These are phyloP conservation scores for Mesorhabditis sp. DNA, from an alignment of 2,888 invertebrate genomes.

Conservation along the genomic window DNA sequence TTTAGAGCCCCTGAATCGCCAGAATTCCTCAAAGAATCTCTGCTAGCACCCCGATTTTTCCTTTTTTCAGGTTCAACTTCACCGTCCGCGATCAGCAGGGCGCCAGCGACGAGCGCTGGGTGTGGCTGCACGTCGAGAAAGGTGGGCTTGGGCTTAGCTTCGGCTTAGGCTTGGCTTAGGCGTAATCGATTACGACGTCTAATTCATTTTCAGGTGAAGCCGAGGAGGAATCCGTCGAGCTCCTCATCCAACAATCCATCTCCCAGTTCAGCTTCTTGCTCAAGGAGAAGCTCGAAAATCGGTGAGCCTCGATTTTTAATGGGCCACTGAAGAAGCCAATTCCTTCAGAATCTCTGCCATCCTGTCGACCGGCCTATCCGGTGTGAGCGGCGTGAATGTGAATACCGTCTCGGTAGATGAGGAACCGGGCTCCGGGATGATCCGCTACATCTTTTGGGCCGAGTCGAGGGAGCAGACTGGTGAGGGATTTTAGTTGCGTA, in stretches of 20 bases:
- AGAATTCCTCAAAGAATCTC: no score
- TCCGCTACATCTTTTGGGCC: slow-evolving; percentile 18
- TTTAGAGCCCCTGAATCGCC: neutral
- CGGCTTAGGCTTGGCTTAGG: no score
- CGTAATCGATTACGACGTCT: neutral
- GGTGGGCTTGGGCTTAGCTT: neutral
- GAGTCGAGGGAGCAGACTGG: slow-evolving; percentile 14
- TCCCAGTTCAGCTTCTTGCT: slow-evolving; percentile 16
- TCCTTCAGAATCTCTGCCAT: slow-evolving; percentile 18
- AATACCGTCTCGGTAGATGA: slow-evolving; percentile 16
- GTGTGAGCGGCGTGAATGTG: slow-evolving; percentile 15
- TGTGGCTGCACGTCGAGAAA: neutral
- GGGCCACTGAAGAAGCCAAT: no score
- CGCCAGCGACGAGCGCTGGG: neutral
- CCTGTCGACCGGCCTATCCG: slow-evolving; percentile 18
- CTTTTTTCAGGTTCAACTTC: slow-evolving; percentile 6
- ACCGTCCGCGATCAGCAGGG: slow-evolving; percentile 5
- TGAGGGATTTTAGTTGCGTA: slow-evolving; percentile 8
- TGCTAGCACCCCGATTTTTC: no score
- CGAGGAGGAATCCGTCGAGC: slow-evolving; percentile 26
- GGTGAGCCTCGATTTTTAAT: neutral
- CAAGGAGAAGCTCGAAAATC: slow-evolving; percentile 18
- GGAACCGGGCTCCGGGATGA: slow-evolving; percentile 15
- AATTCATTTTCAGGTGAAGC: slow-evolving; percentile 16
- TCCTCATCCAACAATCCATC: slow-evolving; percentile 14